A percentile compares a stretch with the other conserved stretches of the same genome.
Conservation (phyloP, 2,797 vertebrate genomes). For the Agapornis canus region DNA sequence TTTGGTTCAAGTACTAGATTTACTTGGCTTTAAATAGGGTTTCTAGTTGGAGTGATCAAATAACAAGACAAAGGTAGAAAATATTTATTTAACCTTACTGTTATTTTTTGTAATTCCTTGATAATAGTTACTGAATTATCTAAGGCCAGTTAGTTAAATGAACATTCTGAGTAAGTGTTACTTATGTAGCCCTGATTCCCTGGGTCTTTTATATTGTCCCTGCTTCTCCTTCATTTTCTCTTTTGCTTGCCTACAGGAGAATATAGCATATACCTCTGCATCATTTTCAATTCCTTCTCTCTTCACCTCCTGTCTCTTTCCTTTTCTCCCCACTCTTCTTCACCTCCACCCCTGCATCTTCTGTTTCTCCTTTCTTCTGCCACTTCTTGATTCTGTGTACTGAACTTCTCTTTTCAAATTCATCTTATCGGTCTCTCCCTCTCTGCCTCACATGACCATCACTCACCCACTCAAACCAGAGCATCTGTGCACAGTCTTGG, state of each 20-base stretch:
- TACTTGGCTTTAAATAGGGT: not conserved
- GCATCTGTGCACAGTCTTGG: constrained; percentile 28
- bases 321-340: constrained; percentile 50
- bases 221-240: not conserved
- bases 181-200: not conserved
- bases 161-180: not conserved
- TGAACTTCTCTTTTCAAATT: constrained; percentile 47
- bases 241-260: not conserved
- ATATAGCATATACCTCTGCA: constrained; percentile 42
- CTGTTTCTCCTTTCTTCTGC: constrained; percentile 64
- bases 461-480: constrained; percentile 45
- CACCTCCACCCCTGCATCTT: constrained; percentile 70
- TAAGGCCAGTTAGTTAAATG: not conserved
- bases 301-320: constrained; percentile 56
- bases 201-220: not conserved
- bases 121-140: not conserved
- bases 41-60: not conserved
- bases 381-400: constrained; percentile 33
- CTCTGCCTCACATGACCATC: constrained; percentile 43
- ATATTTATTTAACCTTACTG: not conserved
- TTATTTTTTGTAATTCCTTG: not conserved
- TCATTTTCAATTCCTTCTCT: constrained; percentile 48
- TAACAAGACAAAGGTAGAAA: not conserved
- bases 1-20: not conserved
- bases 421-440: constrained; percentile 23